Base-by-base conservation (phyloP, 1,140 invertebrate genomes). In the Conopomorpha cramerella region DNA sequence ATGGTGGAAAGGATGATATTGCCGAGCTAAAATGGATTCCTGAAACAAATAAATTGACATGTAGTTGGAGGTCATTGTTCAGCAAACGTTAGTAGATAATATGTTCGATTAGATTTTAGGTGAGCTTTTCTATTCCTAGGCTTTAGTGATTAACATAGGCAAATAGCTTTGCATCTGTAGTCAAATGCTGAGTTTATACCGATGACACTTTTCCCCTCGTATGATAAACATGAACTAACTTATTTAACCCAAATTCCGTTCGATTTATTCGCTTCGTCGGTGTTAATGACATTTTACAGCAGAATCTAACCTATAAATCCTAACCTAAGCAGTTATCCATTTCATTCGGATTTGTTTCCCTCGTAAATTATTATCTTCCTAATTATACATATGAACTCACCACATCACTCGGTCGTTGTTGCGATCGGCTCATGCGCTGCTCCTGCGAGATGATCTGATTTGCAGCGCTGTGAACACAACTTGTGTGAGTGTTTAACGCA, bases 371-470 rank as follows among this genome's bases (percentile, higher is more conserved):
- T 29, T 11, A 29, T 29, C 4, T 3, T 11, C 10, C 10, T 29
- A 29, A 29, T 7, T 4, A 29, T 3, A 4, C 3, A 29, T 10
- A 29, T 4, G 8, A 29, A 50, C 59, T 55, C 34, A 73, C 68
- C 57, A 70, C 54, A 36, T 63, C 42, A 30, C 41, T 59, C 6
- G 50, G 48, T 33, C 35, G 35, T 14, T 49, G 42, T 15, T 49
- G 52, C 14, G 38, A 39, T 34, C 37, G 36, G 27, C 40, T 52
- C 49, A 59, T 56, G 38, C 46, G 53, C 37, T 55, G 51, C 40
- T 74, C 70, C 55, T 74, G 54, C 34, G 70, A 46, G 43, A 74
- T 71, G 34, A 74, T 68, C 49, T 70, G 62, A 43, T 71, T 65
- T 11, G 70, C 70, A 44, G 70, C 70, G 43, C 70, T 74, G 64